Base-by-base conservation (phyloP, 1,140 invertebrate genomes). In the Phymastichus coffea region DNA sequence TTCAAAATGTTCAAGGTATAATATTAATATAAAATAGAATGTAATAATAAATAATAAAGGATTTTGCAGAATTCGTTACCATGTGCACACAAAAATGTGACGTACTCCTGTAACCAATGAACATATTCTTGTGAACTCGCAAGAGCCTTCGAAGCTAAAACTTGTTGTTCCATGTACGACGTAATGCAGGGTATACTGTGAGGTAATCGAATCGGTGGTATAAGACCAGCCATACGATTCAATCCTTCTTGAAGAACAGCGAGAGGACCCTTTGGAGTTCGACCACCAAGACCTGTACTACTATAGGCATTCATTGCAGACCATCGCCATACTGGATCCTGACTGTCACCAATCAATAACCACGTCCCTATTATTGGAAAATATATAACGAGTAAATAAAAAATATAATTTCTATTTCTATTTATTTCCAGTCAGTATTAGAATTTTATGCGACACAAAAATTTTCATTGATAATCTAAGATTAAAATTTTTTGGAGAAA, bases 111-210 rank as follows among this genome's bases (percentile, higher is more conserved):
- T 37, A 93, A 70, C 91, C 91, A 94, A 75, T 91, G 88, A 52
- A 85, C 80, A 69, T 91, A 94, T 78, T 94, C 92, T 19, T 81
- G 74, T 0, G 83, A 64, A 10, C 90, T 92, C 1, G 85, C 79
- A 12, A 94, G 76, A 28, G 86, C 83, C 61, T 85, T 79, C 48
- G 89, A 84, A 30, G 87, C 83, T 3, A 87, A 80, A 48, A 94
- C 72, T 70, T 94, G 91, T 64, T 85, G 84, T 72, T 94, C 91
- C 20, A 94, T 80, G 74, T 90, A 91, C 56, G 86, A 88, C 19
- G 91, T 72, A 22, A 80, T 71, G 30, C 75, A 76, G 0, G 74
- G 66, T 25, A 68, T 74, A 47, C 72, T 77, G 20, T 78, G 72
- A n/a, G 76, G 71, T 44, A 73, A 66, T 53, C 71, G 69, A 0